A percentile compares a stretch with the other conserved stretches of the same genome.
Conservation (phyloP, 2,888 invertebrate genomes). For the Furcula furcula region DNA sequence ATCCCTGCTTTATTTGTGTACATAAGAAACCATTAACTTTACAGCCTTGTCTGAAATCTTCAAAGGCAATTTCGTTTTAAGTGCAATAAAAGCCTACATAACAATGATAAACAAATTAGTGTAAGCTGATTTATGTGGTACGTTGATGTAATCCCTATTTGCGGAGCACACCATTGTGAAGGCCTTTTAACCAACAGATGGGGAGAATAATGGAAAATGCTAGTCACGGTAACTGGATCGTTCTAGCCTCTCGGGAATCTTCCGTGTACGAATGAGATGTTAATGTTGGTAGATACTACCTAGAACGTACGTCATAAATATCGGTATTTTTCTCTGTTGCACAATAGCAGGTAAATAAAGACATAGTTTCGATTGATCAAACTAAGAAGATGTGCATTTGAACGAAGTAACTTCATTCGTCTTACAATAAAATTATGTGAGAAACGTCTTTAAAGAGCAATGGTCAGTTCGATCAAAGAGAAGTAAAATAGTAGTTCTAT, state of each 20-base stretch:
- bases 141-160: constrained; percentile 36
- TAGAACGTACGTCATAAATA: no score
- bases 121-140: constrained; percentile 39
- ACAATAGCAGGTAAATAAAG: no score
- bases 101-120: constrained; percentile 46
- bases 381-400: no score
- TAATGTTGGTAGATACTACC: no score
- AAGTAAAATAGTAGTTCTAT: no score
- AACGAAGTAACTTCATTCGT: no score
- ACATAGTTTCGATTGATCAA: no score
- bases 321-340: no score
- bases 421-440: no score
- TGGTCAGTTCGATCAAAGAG: no score
- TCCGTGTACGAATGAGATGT: constrained; percentile 31
- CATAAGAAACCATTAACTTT: constrained; percentile 25
- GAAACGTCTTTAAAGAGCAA: no score
- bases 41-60: constrained; percentile 29
- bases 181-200: constrained; percentile 47
- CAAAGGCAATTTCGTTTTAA: constrained; percentile 29
- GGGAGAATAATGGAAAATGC: constrained; percentile 37
- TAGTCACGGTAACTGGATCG: constrained; percentile 35
- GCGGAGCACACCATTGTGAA: constrained; percentile 32
- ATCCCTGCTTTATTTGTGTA: constrained; percentile 12
- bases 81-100: constrained; percentile 33
- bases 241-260: constrained; percentile 25